Evolutionary conservation across 30 jellyfish, hydroid and myxozoan genomes (phyloP), one percentile per base, ranked within the genome.

Genomic region (Phacellophora camtschatica): DNA sequence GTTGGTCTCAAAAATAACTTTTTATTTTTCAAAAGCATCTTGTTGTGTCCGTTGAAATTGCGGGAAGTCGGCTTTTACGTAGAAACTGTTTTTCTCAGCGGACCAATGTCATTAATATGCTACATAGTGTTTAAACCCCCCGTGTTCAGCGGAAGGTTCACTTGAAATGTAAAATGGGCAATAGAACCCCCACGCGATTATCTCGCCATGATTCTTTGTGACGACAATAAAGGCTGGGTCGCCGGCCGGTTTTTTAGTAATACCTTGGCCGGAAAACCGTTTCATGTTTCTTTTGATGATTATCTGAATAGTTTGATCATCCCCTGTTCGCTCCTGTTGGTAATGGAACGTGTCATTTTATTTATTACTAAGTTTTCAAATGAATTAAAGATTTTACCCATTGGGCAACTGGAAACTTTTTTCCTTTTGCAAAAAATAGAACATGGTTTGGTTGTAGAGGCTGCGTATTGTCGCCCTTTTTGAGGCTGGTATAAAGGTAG

Each of bases 51-150:
- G 76, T 80, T 67, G 67, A 80, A 80, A 64, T 71, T 67, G 84
- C 91, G 80, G 76, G 81, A 80, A 80, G 91, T 66, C 84, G 91
- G 84, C 69, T n/a, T 50, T 71, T 49, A 49, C 27, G 82, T 73
- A 61, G 63, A 12, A 43, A 65, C 65, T 35, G 58, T 58, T 19
- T 42, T 71, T 61, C 90, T 58, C 90, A 77, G 90, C 90, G 61
- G 30, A 82, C 90, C 5, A 50, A 25, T 19, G n/a, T 33, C 32
- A 28, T 63, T 32, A 43, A 18, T n/a, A n/a, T n/a, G n/a, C n/a
- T n/a, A n/a, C n/a, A n/a, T n/a, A n/a, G n/a, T n/a, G n/a, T n/a
- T n/a, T n/a, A n/a, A n/a, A n/a, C 69, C 84, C 76, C 84, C 84
- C 70, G 25, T 67, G 36, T 48, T 72, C 22, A 13, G 58, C 83